A percentile compares a stretch with the other conserved stretches of the same genome.
Evolutionary conservation across 1,140 invertebrate species (phyloP).

Genomic region (Drosophila ficusphila): DNA sequence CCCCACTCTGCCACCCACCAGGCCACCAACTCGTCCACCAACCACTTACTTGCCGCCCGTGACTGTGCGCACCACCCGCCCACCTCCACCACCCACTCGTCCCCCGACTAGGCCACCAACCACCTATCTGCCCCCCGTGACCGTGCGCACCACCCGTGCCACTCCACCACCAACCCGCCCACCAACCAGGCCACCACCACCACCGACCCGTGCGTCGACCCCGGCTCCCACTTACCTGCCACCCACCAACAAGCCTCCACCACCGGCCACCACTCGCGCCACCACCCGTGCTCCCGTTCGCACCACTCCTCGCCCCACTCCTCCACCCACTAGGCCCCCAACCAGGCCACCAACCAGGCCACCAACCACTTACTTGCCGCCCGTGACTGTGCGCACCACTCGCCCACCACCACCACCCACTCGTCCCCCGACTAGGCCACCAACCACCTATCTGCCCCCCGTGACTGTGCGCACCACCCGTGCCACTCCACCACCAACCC

Average conservation of each 20-base stretch:
- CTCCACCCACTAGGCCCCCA: slow-evolving; percentile 28
- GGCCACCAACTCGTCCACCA: slow-evolving; percentile 41
- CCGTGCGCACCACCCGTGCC: slow-evolving; percentile 11
- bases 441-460: slow-evolving; percentile 38
- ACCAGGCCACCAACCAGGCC: slow-evolving; percentile 39
- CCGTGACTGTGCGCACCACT: slow-evolving; percentile 11
- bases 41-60: slow-evolving; percentile 34
- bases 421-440: slow-evolving; percentile 28
- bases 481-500: slow-evolving; percentile 14
- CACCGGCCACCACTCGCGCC: slow-evolving; percentile 21
- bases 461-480: slow-evolving; percentile 21
- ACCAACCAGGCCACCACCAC: slow-evolving; percentile 29
- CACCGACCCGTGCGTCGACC: slow-evolving; percentile 17
- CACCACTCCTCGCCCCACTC: slow-evolving; percentile 34
- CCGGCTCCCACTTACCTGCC: slow-evolving; percentile 48
- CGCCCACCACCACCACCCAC: slow-evolving; percentile 27
- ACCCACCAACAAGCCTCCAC: slow-evolving; percentile 26
- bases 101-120: slow-evolving; percentile 22
- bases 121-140: slow-evolving; percentile 31
- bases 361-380: slow-evolving; percentile 41
- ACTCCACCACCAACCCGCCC: slow-evolving; percentile 30
- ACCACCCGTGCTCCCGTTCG: slow-evolving; percentile 26
- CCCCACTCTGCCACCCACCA: slow-evolving; percentile 28
- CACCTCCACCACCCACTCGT: slow-evolving; percentile 18
- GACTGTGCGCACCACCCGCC: slow-evolving; percentile 18